Evolutionary conservation across 2,888 invertebrate genomes (phyloP).

Genomic region (Drosophila glabriapex): DNA sequence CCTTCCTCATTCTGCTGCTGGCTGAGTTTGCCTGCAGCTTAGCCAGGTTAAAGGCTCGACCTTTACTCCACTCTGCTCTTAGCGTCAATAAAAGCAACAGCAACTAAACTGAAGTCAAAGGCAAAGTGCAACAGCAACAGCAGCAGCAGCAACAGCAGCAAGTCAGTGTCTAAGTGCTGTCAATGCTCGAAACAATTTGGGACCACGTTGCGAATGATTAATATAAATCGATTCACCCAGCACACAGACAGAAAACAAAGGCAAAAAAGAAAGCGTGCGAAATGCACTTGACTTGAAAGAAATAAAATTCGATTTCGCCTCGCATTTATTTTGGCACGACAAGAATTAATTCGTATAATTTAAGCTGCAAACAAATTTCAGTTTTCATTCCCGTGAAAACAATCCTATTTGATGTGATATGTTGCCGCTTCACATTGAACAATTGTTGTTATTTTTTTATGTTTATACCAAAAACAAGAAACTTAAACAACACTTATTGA

Average conservation of each 20-base stretch:
- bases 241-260: background rate
- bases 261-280: background rate
- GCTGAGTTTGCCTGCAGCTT: conserved; percentile 5
- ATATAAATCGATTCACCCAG: conserved; percentile 60
- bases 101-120: background rate
- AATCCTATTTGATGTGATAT: background rate
- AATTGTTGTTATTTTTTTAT: background rate
- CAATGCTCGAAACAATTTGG: conserved; percentile 58
- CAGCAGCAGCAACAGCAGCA: conserved; percentile 1
- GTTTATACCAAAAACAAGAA: background rate
- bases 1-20: conserved; percentile 23
- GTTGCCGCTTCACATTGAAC: background rate
- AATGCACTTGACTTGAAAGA: conserved; percentile 11
- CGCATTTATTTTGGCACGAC: background rate
- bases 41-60: conserved; percentile 11
- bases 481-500: background rate
- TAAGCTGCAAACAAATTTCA: background rate
- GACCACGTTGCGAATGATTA: conserved; percentile 70
- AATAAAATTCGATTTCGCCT: background rate
- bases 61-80: background rate
- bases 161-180: conserved; percentile 9
- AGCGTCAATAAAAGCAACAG: conserved; percentile 1
- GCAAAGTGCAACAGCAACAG: conserved; percentile 8
- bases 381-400: no score
- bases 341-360: background rate